Conservation (phyloP, 2,888 invertebrate genomes). For the Rutpela maculata region DNA sequence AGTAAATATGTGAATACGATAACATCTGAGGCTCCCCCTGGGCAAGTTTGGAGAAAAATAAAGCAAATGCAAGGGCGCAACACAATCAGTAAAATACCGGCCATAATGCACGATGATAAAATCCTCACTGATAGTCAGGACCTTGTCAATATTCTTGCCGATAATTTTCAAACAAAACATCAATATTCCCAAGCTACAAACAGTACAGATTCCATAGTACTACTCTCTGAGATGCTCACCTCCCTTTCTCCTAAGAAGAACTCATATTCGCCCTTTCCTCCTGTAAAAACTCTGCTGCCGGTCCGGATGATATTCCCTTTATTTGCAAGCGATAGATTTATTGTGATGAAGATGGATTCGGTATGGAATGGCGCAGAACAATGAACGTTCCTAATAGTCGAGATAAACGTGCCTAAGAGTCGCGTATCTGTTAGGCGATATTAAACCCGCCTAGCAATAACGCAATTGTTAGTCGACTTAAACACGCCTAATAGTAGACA, state of each 20-base stretch:
- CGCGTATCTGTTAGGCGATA: too few relatives aligned
- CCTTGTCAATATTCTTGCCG: background rate
- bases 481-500: too few relatives aligned
- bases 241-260: slow-evolving; percentile 8
- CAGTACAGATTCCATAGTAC: background rate
- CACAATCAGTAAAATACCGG: background rate
- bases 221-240: background rate
- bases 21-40: background rate
- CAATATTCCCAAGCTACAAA: background rate
- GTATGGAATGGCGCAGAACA: too few relatives aligned
- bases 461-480: too few relatives aligned
- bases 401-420: too few relatives aligned
- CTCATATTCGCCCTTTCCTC: slow-evolving; percentile 25
- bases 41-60: background rate
- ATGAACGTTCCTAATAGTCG: too few relatives aligned
- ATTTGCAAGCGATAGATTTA: too few relatives aligned
- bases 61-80: background rate
- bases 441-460: too few relatives aligned
- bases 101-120: background rate
- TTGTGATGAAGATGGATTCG: too few relatives aligned
- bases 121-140: background rate
- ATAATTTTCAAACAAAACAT: slow-evolving; percentile 4
- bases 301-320: slow-evolving; percentile 36
- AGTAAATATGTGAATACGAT: background rate
- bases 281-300: slow-evolving; percentile 36